Evolutionary conservation across 2,888 invertebrate genomes (phyloP), one percentile per base, ranked within the genome.

Genomic region (Eledone cirrhosa): DNA sequence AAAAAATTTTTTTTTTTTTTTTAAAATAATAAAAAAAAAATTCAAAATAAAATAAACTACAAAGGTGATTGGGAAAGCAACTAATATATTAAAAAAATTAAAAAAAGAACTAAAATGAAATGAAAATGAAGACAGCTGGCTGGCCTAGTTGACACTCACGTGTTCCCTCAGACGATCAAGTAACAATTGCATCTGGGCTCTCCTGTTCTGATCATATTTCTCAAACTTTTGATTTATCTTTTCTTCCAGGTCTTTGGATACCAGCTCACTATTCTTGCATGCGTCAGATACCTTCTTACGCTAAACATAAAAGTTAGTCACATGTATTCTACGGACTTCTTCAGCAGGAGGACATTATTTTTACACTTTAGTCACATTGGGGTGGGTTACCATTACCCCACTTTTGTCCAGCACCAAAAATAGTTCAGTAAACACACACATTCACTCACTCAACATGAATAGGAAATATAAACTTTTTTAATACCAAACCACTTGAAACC

Each of bases 171-270:
- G 86, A 78, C 86, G 91, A 82, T 94, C 94, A 90, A 95, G 95
- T 89, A 97, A 93, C 90, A 95, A 95, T 88, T 94, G 95, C 90
- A 98, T 95, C 91, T 96, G 95, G 76, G 95, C 95, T 91, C 97
- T 97, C 85, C 97, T 94, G 89, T 97, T 98, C 91, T 95, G 97
- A 88, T 94, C 95, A 86, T 95, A 95, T 80, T 94, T 94, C 91
- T 95, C 96, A 95, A 97, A 96, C 93, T 97, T 97, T 85, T 95
- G 94, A 89, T 84, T 86, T 80, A 88, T 85, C 81, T 85, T 84
- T 78, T 85, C 86, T 77, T 88, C 85, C 77, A 87, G 83, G 65
- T 87, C 86, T 82, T 86, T 86, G 41, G 85, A 83, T 86, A 86
- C 85, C 78, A 82, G 83, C 76, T 87, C 88, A 80, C 87, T 86